Percentiles rank a stretch among this genome's conserved stretches.
Conservation (phyloP, 2,113 vertebrate species). For the Triplophysa tibetana region DNA sequence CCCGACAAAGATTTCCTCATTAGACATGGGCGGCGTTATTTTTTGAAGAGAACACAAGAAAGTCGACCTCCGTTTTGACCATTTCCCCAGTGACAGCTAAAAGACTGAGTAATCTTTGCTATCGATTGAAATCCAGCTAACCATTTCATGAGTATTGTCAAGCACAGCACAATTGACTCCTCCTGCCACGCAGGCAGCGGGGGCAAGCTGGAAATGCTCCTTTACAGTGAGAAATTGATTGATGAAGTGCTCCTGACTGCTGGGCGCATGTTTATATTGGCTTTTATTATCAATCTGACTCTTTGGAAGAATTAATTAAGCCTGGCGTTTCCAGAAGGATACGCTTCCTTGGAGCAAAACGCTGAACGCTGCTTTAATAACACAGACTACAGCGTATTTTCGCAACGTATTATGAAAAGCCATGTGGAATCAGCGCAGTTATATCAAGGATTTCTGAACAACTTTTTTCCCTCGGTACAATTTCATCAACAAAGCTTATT, state of each 20-base stretch:
- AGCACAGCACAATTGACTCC: constrained; percentile 55
- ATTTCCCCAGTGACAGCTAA: constrained; percentile 43
- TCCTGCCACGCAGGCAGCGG: constrained; percentile 39
- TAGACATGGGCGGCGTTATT: neutral
- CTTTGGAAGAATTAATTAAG: constrained; percentile 42
- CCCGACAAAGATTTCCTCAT: neutral
- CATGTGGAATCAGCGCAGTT: neutral
- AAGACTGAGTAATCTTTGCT: constrained; percentile 52
- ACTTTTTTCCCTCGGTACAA: neutral
- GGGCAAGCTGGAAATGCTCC: constrained; percentile 30
- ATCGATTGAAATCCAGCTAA: constrained; percentile 58
- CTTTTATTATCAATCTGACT: constrained; percentile 48
- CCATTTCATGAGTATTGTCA: constrained; percentile 55
- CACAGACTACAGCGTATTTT: neutral
- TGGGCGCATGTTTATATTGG: constrained; percentile 47
- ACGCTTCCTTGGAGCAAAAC: constrained; percentile 17
- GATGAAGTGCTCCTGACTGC: constrained; percentile 48
- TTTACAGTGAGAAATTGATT: constrained; percentile 47
- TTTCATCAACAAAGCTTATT: constrained; percentile 8
- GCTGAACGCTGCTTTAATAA: constrained; percentile 18
- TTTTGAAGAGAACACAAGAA: constrained; percentile 2
- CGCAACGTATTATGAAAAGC: neutral
- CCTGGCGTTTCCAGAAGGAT: constrained; percentile 25
- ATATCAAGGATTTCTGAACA: constrained; percentile 10
- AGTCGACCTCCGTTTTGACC: neutral